Conservation (phyloP, 2,797 vertebrate species). For the Pristis pectinata region DNA sequence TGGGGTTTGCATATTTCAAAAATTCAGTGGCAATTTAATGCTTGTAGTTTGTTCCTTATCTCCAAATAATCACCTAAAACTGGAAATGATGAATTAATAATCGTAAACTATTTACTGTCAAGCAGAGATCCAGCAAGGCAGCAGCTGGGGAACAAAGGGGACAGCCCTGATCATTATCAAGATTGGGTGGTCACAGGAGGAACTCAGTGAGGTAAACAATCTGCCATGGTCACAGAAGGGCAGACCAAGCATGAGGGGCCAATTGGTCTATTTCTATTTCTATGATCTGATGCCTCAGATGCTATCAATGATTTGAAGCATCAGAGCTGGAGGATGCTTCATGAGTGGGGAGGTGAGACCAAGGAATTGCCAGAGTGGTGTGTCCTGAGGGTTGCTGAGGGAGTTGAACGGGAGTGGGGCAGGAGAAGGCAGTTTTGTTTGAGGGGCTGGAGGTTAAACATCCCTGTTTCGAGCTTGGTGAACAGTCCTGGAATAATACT, state of each 20-base stretch:
- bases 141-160: background rate
- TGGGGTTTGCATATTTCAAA: no score
- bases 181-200: background rate
- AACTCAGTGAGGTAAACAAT: background rate
- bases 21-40: no score
- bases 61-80: no score
- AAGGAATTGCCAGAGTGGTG: background rate
- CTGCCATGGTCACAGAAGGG: no score
- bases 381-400: background rate
- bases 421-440: background rate
- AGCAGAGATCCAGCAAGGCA: background rate
- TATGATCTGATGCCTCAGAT: no score
- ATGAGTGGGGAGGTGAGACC: background rate
- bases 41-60: no score
- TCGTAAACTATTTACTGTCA: no score
- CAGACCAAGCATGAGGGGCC: no score
- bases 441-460: background rate
- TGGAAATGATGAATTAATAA: no score
- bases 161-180: background rate
- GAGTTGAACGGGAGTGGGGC: background rate
- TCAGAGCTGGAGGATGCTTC: background rate
- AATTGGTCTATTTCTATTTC: no score
- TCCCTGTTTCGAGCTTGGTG: background rate
- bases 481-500: background rate
- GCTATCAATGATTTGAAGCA: no score